Evolutionary conservation across 1,140 invertebrate genomes (phyloP).

Genomic region (Philotrypesis tridentata): DNA sequence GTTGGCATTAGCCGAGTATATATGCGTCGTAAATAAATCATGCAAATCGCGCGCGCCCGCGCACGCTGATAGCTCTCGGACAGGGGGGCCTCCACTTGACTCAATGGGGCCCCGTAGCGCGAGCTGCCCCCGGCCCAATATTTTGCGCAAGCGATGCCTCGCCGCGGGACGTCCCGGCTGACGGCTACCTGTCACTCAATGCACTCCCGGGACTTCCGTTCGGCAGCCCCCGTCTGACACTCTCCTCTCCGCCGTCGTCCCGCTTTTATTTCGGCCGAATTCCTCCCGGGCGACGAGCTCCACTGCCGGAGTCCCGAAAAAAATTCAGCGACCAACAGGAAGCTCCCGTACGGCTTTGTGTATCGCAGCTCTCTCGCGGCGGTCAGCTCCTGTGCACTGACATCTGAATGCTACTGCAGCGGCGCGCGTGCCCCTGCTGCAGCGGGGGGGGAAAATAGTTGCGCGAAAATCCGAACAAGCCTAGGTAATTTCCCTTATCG

Average conservation of each 20-base stretch:
- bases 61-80: slow-evolving; percentile 26
- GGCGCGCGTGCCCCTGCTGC: background rate
- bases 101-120: slow-evolving; percentile 3
- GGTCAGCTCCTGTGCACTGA: slow-evolving; percentile 62
- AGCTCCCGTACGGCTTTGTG: no score
- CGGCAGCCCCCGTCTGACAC: no score
- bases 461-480: no score
- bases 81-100: background rate
- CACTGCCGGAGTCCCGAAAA: no score
- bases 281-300: no score
- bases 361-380: no score
- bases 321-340: no score
- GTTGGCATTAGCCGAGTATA: no score
- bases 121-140: slow-evolving; percentile 51
- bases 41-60: slow-evolving; percentile 48
- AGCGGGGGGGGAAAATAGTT: background rate
- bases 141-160: slow-evolving; percentile 50
- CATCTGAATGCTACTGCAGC: slow-evolving; percentile 72
- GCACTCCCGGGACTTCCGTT: background rate
- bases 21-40: slow-evolving; percentile 52
- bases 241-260: no score
- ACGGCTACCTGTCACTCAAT: slow-evolving; percentile 36
- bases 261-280: background rate
- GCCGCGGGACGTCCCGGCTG: background rate
- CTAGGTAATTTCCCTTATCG: background rate